These are phyloP conservation scores for Cantharis lateralis DNA, from an alignment of 2,888 invertebrate genomes.

Conservation along the genomic window DNA sequence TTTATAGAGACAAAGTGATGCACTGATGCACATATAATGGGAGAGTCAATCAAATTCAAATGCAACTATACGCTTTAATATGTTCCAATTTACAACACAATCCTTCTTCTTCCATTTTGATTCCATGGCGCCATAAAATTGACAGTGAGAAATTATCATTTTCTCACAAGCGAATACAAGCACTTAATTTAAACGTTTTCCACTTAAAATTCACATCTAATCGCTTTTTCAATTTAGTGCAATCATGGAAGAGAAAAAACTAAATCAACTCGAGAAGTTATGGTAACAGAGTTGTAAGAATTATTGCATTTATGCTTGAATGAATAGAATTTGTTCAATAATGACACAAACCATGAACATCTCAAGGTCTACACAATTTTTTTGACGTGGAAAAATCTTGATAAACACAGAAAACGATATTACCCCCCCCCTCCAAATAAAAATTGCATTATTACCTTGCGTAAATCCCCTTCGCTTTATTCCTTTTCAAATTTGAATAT, in stretches of 20 bases:
- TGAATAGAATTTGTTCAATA: background rate
- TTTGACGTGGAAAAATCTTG: background rate
- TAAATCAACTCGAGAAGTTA: background rate
- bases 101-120: background rate
- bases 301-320: background rate
- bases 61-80: background rate
- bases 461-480: too few relatives aligned
- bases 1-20: background rate
- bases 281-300: background rate
- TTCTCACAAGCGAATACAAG: background rate
- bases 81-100: background rate
- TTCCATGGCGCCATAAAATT: background rate
- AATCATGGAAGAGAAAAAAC: background rate
- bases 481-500: too few relatives aligned
- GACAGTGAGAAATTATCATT: background rate
- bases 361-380: background rate
- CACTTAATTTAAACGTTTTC: background rate
- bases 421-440: too few relatives aligned
- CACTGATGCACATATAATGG: background rate
- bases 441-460: too few relatives aligned
- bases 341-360: background rate
- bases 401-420: too few relatives aligned
- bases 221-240: background rate
- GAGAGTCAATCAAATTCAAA: background rate
- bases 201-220: background rate